A percentile compares a stretch with the other conserved stretches of the same genome.
Evolutionary conservation across 1,140 invertebrate genomes (phyloP).

Genomic region (Amyelois transitella): DNA sequence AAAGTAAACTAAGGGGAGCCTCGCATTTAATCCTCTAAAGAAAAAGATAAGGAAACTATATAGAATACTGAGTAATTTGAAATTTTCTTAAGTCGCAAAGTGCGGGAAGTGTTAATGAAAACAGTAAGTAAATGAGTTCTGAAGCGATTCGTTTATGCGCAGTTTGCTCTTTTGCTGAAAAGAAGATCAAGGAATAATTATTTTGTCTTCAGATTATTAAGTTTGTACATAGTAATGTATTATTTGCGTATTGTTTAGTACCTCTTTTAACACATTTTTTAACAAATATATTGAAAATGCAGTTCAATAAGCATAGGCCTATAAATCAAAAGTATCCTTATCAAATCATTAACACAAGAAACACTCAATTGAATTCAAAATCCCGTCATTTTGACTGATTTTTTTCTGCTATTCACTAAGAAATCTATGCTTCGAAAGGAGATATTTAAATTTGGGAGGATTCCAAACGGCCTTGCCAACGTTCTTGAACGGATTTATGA

Average conservation of each 20-base stretch:
- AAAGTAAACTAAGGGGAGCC: background rate
- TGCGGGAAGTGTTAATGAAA: background rate
- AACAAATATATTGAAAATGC: no score
- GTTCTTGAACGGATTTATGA: slow-evolving; percentile 43
- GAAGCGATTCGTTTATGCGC: background rate
- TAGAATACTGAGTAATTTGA: background rate
- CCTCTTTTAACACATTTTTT: no score
- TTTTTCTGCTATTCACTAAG: no score
- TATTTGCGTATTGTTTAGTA: no score
- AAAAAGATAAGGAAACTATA: background rate
- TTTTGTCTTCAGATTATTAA: no score
- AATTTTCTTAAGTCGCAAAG: background rate
- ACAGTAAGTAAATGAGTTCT: background rate
- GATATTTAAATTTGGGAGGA: slow-evolving; percentile 51
- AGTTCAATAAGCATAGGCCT: no score
- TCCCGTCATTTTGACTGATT: background rate
- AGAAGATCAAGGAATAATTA: background rate
- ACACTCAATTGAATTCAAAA: background rate
- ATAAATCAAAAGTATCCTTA: no score
- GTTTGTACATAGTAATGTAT: no score
- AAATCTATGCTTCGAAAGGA: slow-evolving; percentile 44
- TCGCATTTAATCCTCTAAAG: background rate
- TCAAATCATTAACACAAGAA: background rate
- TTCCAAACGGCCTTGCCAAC: slow-evolving; percentile 49
- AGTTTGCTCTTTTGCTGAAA: background rate